A percentile compares a stretch with the other conserved stretches of the same genome.
These are phyloP conservation scores for Lacerta bilineata DNA, from an alignment of 2,797 vertebrate species.

Conservation along the genomic window DNA sequence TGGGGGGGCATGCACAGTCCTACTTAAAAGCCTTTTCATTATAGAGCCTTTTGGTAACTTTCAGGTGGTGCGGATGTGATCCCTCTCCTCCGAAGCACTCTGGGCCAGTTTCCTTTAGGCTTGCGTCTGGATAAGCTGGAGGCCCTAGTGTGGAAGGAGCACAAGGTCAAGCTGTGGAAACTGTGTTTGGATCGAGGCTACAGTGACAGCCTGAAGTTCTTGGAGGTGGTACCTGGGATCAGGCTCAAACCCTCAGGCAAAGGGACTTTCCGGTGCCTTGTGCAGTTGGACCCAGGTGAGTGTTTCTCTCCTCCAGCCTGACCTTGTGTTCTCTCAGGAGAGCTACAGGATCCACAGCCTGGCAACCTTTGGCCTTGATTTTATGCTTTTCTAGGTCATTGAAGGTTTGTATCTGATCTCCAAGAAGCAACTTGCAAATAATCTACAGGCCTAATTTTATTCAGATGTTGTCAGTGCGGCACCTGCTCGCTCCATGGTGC, in stretches of 20 bases:
- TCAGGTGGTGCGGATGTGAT: not conserved
- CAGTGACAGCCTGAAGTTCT: not conserved
- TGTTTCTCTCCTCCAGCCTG: not conserved
- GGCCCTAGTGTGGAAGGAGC: not conserved
- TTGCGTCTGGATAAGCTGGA: slow-evolving; percentile 25
- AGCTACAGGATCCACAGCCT: too few species aligned
- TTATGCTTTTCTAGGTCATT: not conserved
- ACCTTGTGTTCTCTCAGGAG: not conserved
- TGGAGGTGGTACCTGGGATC: slow-evolving; percentile 9
- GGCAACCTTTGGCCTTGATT: not conserved
- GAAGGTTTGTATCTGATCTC: not conserved
- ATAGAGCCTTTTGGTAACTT: not conserved
- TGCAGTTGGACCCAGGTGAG: slow-evolving; percentile 2
- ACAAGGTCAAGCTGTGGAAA: not conserved
- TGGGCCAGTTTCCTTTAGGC: slow-evolving; percentile 13
- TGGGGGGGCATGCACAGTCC: too few species aligned
- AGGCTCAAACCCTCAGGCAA: not conserved
- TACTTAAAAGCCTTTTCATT: not conserved
- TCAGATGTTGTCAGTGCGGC: too few species aligned
- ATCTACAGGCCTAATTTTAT: not conserved
- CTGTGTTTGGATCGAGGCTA: slow-evolving; percentile 4
- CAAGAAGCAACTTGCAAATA: not conserved
- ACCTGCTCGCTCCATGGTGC: too few species aligned
- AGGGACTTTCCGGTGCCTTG: not conserved
- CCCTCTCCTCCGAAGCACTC: not conserved